Evolutionary conservation across 2,888 invertebrate species (phyloP).

Genomic region (Gymnocheta viridis): DNA sequence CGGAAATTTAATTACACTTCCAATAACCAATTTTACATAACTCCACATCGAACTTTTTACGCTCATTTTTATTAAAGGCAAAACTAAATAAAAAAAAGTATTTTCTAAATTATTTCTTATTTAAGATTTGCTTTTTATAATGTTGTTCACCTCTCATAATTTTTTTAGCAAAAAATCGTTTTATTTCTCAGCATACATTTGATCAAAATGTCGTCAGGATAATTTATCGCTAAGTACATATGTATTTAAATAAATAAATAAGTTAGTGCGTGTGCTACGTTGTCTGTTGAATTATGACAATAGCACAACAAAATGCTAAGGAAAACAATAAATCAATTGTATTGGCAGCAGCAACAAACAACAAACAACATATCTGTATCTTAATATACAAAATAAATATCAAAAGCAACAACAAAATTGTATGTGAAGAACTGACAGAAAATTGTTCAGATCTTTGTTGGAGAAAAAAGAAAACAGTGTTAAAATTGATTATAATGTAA

Average conservation of each 20-base stretch:
- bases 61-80: too few relatives aligned
- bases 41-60: too few relatives aligned
- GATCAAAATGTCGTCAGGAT: too few relatives aligned
- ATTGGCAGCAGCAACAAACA: slow-evolving; percentile 1
- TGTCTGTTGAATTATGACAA: not conserved
- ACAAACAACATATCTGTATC: not conserved
- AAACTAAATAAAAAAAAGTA: too few relatives aligned
- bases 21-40: too few relatives aligned
- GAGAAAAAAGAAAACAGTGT: not conserved
- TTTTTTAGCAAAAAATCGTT: too few relatives aligned
- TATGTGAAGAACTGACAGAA: not conserved
- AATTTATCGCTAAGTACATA: not conserved
- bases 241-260: too few relatives aligned
- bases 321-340: slow-evolving; percentile 46
- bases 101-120: too few relatives aligned
- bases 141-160: too few relatives aligned
- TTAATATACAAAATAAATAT: not conserved
- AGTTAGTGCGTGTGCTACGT: not conserved
- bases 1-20: too few relatives aligned
- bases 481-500: slow-evolving; percentile 47
- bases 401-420: not conserved
- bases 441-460: not conserved
- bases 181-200: too few relatives aligned
- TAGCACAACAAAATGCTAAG: slow-evolving; percentile 5
- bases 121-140: too few relatives aligned